Evolutionary conservation across 2,888 invertebrate species (phyloP).

Genomic region (Ectemnius continuus): DNA sequence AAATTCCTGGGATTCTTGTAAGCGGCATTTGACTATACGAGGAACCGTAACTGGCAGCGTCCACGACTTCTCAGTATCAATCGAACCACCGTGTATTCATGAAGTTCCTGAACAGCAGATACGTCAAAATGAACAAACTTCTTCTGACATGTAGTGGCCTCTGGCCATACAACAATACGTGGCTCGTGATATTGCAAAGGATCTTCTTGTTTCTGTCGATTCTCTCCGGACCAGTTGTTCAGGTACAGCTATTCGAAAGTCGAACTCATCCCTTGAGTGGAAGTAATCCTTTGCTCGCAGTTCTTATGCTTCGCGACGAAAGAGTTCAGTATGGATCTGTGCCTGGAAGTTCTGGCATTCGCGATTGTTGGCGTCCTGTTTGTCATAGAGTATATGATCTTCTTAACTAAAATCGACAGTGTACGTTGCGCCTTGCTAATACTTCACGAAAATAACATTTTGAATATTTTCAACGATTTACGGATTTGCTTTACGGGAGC

Average conservation of each 20-base stretch:
- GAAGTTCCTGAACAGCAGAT: neutral
- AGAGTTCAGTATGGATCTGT: slow-evolving; percentile 20
- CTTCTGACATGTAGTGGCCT: neutral
- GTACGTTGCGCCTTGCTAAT: neutral
- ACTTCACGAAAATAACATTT: no score
- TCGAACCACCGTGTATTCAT: neutral
- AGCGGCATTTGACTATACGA: no score
- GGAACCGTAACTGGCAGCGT: no score
- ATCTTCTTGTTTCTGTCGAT: neutral
- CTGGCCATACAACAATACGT: slow-evolving; percentile 17
- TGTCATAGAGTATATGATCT: slow-evolving; percentile 13
- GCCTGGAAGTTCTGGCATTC: slow-evolving; percentile 16
- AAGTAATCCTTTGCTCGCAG: slow-evolving; percentile 3
- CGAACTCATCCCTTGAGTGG: neutral
- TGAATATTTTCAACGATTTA: no score
- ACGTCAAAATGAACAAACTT: neutral
- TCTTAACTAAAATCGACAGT: neutral
- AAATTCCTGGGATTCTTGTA: no score
- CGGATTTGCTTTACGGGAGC: neutral
- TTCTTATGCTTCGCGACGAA: slow-evolving; percentile 15
- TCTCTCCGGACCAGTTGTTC: neutral
- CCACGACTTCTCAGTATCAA: no score
- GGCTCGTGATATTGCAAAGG: neutral
- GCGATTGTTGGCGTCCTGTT: slow-evolving; percentile 4
- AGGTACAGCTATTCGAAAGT: neutral